Evolutionary conservation across 1,140 invertebrate genomes (phyloP), one percentile per base, ranked within the genome.

Genomic region (Saxidomus purpurata): DNA sequence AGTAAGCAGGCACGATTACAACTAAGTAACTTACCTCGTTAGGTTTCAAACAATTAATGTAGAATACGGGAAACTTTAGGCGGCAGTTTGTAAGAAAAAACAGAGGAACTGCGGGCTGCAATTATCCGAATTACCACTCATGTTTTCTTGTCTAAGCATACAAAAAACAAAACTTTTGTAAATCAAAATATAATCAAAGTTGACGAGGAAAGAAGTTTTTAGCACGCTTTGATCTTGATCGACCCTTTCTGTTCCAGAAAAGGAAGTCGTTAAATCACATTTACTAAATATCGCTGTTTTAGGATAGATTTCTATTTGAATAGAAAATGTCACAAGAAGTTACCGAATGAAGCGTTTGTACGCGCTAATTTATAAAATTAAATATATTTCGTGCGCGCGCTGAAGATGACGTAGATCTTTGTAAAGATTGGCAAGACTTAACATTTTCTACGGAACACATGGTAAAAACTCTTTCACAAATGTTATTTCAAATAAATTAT

Each of bases 31-130:
- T 15, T 3, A 31, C 31, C 28, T 67, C 61, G 28, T 67, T 25
- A 67, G 61, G 9, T 67, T 67, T n/a, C 17, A 4, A 67, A 67
- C 61, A 67, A 67, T 67, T 67, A 67, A 67, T 67, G 61, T 31
- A 67, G 25, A 36, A 67, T 67, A 67, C 61, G 61, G 61, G 61
- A 31, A 31, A 67, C 28, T 6, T 67, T 67, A 31, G 61, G 11
- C 31, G 61, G 28, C 31, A 67, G 19, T 67, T 67, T 67, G 61
- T 61, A 28, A 67, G 61, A 31, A 31, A 43, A 67, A 67, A 67
- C 61, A 67, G 52, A 55, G 31, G 28, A 67, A 8, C 61, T 67
- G 61, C 61, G 61, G 61, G 61, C 28, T 28, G 61, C 61, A 67
- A 67, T 67, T 67, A 67, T n/a, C n/a, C 61, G 61, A 67, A 67